Conservation (phyloP, 1,140 invertebrate species). For the Dolichoris vasculosae region DNA sequence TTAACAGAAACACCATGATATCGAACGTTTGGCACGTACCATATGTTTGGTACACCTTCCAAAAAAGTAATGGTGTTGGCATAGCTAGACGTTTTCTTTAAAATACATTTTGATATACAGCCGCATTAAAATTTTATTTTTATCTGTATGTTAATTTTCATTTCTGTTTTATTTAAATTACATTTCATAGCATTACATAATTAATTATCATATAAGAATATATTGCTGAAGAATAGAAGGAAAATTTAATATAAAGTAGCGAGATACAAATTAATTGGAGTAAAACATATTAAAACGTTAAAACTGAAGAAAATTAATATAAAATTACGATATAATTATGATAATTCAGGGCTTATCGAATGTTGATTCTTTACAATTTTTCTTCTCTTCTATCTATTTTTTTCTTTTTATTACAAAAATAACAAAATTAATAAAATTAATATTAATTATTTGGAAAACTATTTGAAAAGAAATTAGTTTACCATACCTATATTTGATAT, state of each 20-base stretch:
- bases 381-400: neutral
- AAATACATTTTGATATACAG: too few relatives aligned
- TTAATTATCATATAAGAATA: too few relatives aligned
- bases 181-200: too few relatives aligned
- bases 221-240: too few relatives aligned
- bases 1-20: slow-evolving; percentile 37
- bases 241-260: neutral
- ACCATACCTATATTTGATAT: too few relatives aligned
- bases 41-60: neutral
- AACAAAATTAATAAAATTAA: too few relatives aligned
- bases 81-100: neutral
- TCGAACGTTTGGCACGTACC: slow-evolving; percentile 47
- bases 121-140: too few relatives aligned
- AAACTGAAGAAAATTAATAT: neutral
- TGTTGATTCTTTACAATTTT: neutral
- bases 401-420: neutral
- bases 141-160: too few relatives aligned
- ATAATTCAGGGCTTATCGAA: neutral
- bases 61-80: slow-evolving; percentile 1
- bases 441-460: too few relatives aligned
- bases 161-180: too few relatives aligned
- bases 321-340: neutral
- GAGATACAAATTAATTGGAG: neutral
- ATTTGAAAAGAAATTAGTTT: too few relatives aligned
- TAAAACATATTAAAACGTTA: neutral